Base-by-base conservation (phyloP, 2,113 vertebrate species). In the Xyrauchen texanus region DNA sequence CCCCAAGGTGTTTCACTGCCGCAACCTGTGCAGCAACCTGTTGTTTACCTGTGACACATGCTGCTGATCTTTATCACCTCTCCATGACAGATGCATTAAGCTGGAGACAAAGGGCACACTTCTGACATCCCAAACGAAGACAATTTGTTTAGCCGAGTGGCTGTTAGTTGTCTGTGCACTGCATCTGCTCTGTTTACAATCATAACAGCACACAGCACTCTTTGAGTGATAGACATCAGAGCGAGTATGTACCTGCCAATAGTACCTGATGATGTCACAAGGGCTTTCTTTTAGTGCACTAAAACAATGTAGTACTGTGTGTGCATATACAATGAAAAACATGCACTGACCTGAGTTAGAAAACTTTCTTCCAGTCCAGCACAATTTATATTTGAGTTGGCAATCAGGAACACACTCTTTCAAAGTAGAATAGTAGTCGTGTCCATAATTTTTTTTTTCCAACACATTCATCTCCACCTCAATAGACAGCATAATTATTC, bases 41-140 rank as follows among this genome's bases (percentile, higher is more conserved):
- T 51, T 81, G 76, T 81, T 84, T 81, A 79, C 71, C 71, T 81
- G 83, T 60, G 69, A 75, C 53, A 78, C 71, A 75, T 63, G 74
- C 47, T 58, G 57, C 6, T 69, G 78, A 78, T 71, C 21, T 55
- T 66, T 70, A 80, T 75, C 61, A 65, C 69, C 10, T 10, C 10
- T 55, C 68, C 15, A 12, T 21, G 51, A 61, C 76, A 84, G 61
- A 79, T 80, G 78, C 66, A 72, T 71, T 63, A 63, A 34, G 52
- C 58, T 46, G 58, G 60, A 53, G 74, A 70, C 46, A 76, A 77
- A 71, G 62, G 78, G 16, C 34, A 72, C 62, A 57, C 62, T 80
- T 68, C 53, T 77, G 67, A 15, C 47, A 55, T 51, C 60, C 61
- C 62, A 76, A 34, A 34, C 21, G 3, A 74, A 76, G 76, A 67